These are phyloP conservation scores for Procambarus virginalis DNA, from an alignment of 1,140 invertebrate species.

Conservation along the genomic window DNA sequence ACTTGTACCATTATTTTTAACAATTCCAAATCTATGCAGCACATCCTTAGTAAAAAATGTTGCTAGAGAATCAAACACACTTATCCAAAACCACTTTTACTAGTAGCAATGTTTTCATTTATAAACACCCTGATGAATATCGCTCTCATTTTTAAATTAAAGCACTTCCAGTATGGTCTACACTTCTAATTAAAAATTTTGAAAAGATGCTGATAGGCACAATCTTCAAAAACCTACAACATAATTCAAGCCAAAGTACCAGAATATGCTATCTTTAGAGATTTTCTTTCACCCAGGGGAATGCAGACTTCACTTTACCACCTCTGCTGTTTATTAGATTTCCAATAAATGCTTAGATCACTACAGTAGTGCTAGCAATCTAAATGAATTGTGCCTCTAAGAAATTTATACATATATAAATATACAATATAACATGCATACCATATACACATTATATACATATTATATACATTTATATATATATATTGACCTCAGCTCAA, in stretches of 20 bases:
- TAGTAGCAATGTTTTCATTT: neutral
- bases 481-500: constrained; percentile 21
- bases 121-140: neutral
- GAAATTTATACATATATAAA: constrained; percentile 21
- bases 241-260: neutral
- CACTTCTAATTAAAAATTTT: neutral
- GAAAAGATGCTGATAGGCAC: neutral
- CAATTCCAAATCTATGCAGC: no score
- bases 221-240: neutral
- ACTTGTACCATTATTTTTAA: no score
- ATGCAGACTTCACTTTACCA: constrained; percentile 10
- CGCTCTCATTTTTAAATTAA: neutral
- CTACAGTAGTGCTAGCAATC: constrained; percentile 30
- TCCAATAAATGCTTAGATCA: constrained; percentile 17
- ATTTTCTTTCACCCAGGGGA: neutral
- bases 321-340: constrained; percentile 43
- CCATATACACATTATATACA: constrained; percentile 20
- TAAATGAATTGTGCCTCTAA: constrained; percentile 8
- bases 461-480: constrained; percentile 34
- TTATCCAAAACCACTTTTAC: neutral
- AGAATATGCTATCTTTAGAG: neutral
- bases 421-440: constrained; percentile 24
- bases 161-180: neutral
- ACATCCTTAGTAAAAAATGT: no score
- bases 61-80: neutral